Percentiles rank a stretch among this genome's conserved stretches.
Evolutionary conservation across 2,797 vertebrate genomes (phyloP).

Genomic region (Pantherophis alleghaniensis): DNA sequence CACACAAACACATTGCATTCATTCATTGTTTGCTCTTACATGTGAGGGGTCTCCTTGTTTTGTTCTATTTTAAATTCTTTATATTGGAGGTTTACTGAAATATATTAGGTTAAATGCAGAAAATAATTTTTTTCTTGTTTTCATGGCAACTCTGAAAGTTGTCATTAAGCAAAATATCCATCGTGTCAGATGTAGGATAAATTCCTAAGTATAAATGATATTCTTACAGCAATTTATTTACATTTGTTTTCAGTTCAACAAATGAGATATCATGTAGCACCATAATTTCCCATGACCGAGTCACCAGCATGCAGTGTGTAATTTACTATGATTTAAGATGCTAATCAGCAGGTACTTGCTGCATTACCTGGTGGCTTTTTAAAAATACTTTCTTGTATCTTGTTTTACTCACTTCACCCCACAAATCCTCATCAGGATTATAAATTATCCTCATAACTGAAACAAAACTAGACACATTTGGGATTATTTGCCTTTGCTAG

Average conservation of each 20-base stretch:
- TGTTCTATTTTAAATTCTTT: background rate
- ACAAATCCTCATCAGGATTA: background rate
- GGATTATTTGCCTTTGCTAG: conserved; percentile 8
- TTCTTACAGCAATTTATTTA: conserved; percentile 82
- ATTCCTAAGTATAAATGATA: conserved; percentile 82
- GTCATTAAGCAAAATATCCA: conserved; percentile 67
- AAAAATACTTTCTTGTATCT: conserved; percentile 35
- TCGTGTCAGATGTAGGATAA: conserved; percentile 74
- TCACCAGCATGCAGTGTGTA: conserved; percentile 78
- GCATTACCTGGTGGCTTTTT: conserved; percentile 66
- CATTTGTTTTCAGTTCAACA: conserved; percentile 83
- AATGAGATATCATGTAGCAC: conserved; percentile 81
- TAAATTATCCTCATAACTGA: background rate
- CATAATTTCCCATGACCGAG: conserved; percentile 83
- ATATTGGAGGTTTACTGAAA: conserved; percentile 35
- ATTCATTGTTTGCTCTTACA: conserved; percentile 27
- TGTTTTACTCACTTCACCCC: conserved; percentile 39
- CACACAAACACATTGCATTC: conserved; percentile 5
- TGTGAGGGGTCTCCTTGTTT: background rate
- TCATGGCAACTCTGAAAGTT: conserved; percentile 65
- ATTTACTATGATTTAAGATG: conserved; percentile 80
- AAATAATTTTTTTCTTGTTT: background rate
- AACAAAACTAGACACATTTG: conserved; percentile 21
- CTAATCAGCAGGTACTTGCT: conserved; percentile 73
- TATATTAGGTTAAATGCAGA: background rate